phyloP scores from a whole-genome alignment of 2,888 invertebrate genomes.

The Prosapia bicincta region DNA sequence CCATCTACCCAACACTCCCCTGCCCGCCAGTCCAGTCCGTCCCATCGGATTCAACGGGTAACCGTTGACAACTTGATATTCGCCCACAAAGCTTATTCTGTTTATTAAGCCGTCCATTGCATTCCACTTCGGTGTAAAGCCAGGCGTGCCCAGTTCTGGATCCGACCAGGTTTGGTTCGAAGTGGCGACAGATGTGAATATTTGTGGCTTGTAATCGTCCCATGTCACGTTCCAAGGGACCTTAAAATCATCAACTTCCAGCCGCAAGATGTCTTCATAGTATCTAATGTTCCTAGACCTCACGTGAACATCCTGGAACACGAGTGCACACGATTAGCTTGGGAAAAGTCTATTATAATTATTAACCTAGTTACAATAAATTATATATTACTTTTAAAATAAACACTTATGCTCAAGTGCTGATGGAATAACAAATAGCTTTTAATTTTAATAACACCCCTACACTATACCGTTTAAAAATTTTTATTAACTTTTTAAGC shows the following conservation, averaged over 20 bases:
- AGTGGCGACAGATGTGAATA: conserved; percentile 66
- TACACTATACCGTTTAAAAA: too few relatives aligned
- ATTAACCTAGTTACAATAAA: too few relatives aligned
- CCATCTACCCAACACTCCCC: conserved; percentile 93
- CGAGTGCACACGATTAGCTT: too few relatives aligned
- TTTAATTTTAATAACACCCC: too few relatives aligned
- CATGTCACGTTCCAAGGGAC: conserved; percentile 68
- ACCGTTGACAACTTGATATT: conserved; percentile 50
- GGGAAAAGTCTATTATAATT: too few relatives aligned
- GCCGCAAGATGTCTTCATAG: too few relatives aligned
- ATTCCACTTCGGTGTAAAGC: conserved; percentile 74
- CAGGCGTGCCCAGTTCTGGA: conserved; percentile 45
- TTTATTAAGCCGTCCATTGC: conserved; percentile 69
- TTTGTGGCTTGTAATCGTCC: conserved; percentile 67
- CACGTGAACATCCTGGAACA: too few relatives aligned
- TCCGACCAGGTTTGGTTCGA: conserved; percentile 82
- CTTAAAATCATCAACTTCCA: conserved; percentile 68
- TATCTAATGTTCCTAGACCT: too few relatives aligned
- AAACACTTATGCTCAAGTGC: too few relatives aligned
- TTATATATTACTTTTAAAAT: too few relatives aligned
- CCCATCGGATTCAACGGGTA: conserved; percentile 62
- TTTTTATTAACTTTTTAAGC: too few relatives aligned
- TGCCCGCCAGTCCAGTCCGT: conserved; percentile 82
- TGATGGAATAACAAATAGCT: too few relatives aligned
- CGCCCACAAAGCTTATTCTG: conserved; percentile 67